These are phyloP conservation scores for Anabacerthia variegaticeps DNA, from an alignment of 2,797 vertebrate species.

Conservation along the genomic window DNA sequence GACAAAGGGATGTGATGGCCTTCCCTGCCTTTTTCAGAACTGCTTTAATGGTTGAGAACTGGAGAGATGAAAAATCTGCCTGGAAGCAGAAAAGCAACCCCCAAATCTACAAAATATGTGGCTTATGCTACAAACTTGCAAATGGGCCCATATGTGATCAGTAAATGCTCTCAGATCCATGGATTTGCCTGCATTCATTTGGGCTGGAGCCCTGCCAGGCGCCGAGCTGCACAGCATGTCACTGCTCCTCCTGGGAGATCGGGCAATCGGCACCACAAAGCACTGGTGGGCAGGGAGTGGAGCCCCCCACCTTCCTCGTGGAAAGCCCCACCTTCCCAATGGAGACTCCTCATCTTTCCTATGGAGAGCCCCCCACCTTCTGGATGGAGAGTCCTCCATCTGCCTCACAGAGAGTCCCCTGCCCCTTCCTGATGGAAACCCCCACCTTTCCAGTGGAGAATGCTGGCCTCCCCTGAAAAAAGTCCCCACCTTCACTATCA, in stretches of 20 bases:
- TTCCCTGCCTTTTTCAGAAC: not conserved
- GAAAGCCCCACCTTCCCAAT: not conserved
- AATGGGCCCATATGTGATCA: slow-evolving; percentile 62
- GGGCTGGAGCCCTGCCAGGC: slow-evolving; percentile 40
- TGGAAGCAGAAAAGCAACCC: slow-evolving; percentile 47
- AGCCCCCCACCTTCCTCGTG: not conserved
- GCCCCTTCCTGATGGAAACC: not conserved
- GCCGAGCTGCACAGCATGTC: slow-evolving; percentile 4
- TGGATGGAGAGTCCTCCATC: accelerated
- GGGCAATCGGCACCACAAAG: not conserved
- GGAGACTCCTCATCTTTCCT: not conserved
- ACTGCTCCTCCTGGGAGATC: slow-evolving; percentile 19
- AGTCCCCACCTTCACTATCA: not conserved
- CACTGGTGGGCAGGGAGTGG: not conserved
- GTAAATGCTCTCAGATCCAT: slow-evolving; percentile 46
- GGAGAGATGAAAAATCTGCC: not conserved
- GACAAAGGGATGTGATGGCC: accelerated
- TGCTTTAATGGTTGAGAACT: not conserved
- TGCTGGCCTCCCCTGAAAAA: too few relatives aligned
- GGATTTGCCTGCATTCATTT: slow-evolving; percentile 54
- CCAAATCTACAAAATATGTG: slow-evolving; percentile 25
- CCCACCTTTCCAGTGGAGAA: not conserved
- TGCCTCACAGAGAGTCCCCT: not conserved
- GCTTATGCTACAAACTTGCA: slow-evolving; percentile 61
- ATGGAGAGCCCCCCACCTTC: not conserved